Percentiles rank a stretch among this genome's conserved stretches.
phyloP scores from a whole-genome alignment of 2,797 vertebrate species.

The Rhabdophis nuchalis region DNA sequence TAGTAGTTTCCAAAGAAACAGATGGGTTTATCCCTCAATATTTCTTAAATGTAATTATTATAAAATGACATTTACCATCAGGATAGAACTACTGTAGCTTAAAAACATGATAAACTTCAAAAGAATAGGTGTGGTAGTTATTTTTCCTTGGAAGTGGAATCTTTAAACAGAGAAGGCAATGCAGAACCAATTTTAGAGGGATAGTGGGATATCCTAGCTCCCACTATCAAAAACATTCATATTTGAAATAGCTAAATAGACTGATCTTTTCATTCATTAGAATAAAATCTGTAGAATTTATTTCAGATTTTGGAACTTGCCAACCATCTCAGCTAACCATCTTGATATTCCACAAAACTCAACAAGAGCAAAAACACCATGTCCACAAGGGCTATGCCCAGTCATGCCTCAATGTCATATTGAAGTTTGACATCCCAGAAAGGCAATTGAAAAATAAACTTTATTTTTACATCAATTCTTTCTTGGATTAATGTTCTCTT shows the following conservation, averaged over 20 bases:
- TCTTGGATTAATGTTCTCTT: background rate
- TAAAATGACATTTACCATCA: background rate
- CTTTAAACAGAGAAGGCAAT: background rate
- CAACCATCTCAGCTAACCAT: background rate
- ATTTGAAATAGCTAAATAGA: background rate
- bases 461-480: background rate
- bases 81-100: background rate
- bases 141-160: background rate
- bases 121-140: background rate
- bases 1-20: background rate
- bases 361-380: background rate
- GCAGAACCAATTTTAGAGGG: background rate
- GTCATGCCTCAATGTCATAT: background rate
- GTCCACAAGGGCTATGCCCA: background rate
- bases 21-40: background rate
- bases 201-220: background rate
- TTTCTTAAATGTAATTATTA: background rate
- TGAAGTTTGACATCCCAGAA: background rate
- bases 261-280: background rate
- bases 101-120: background rate
- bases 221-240: background rate
- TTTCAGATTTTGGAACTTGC: background rate
- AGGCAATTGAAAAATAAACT: background rate
- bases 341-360: background rate
- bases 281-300: background rate